Evolutionary conservation across 2,797 vertebrate genomes (phyloP), one percentile per base, ranked within the genome.

Genomic region (Lophius americanus): DNA sequence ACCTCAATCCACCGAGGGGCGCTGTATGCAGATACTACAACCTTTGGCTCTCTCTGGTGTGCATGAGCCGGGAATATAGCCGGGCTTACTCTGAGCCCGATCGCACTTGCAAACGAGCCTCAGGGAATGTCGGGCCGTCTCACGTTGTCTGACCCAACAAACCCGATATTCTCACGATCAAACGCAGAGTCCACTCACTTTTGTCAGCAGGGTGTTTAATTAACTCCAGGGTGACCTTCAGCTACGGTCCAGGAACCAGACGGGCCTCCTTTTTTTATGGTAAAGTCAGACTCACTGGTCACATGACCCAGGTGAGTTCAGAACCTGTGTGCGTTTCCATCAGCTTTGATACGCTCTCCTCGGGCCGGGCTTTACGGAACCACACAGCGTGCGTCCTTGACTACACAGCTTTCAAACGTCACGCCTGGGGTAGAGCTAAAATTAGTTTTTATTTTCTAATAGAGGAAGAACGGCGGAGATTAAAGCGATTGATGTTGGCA

Each of bases 401-500:
- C 67, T 14, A 68, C 51, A 57, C 39, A 39, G 54, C 38, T 68
- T 75, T 85, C 65, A 87, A 79, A 77, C 65, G 68, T 38, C 2
- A 43, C 1, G 51, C 78, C 74, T 55, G 35, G 41, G 72, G 75
- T 81, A 52, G 71, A 36, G 51, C 49, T 57, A 39, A 64, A 76
- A 77, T 66, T 6, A 49, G 37, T 72, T 83, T 78, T 65, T 71
- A 65, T 77, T 61, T 42, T 8, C 47, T 5, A 51, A 82, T 64
- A 62, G 36, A 51, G 44, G 0, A 72, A 55, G 55, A 56, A 55
- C 50, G 5, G 37, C 64, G 62, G 64, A 56, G 70, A 86, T 86
- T 73, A 88, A 81, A 85, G 78, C 39, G 33, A 37, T 0, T 59
- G 75, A 72, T 63, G 71, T 13, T 76, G 72, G 76, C 76, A 81